A percentile compares a stretch with the other conserved stretches of the same genome.
These are phyloP conservation scores for Platorchestia sp. DNA, from an alignment of 1,140 invertebrate species.

Conservation along the genomic window DNA sequence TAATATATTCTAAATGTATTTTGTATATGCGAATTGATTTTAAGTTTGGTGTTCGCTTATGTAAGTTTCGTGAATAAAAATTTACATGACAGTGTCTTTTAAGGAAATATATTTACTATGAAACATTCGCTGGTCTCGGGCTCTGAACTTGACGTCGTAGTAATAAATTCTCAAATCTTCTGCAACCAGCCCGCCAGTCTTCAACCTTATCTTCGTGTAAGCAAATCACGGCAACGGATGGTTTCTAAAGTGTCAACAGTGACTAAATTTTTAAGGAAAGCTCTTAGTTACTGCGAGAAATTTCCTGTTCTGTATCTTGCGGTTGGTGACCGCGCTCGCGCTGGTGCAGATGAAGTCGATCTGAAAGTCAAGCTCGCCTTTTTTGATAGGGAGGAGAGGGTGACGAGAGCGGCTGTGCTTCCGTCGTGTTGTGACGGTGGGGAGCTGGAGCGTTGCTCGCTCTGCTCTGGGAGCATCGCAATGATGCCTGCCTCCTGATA, in stretches of 20 bases:
- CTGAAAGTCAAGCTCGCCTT: background rate
- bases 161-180: background rate
- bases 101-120: background rate
- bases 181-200: background rate
- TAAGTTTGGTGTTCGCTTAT: background rate
- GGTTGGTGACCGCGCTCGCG: background rate
- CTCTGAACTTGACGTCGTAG: background rate
- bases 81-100: background rate
- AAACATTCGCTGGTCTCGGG: background rate
- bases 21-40: background rate
- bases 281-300: background rate
- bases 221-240: background rate
- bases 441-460: background rate
- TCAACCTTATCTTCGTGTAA: background rate
- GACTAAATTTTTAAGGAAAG: background rate
- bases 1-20: background rate
- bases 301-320: background rate
- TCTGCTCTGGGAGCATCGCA: background rate
- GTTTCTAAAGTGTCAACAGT: background rate
- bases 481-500: background rate
- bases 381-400: background rate
- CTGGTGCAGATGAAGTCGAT: background rate
- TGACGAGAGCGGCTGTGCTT: background rate
- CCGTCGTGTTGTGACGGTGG: background rate
- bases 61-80: background rate